phyloP scores from a whole-genome alignment of 2,113 vertebrate genomes.

The Cisticola juncidis region DNA sequence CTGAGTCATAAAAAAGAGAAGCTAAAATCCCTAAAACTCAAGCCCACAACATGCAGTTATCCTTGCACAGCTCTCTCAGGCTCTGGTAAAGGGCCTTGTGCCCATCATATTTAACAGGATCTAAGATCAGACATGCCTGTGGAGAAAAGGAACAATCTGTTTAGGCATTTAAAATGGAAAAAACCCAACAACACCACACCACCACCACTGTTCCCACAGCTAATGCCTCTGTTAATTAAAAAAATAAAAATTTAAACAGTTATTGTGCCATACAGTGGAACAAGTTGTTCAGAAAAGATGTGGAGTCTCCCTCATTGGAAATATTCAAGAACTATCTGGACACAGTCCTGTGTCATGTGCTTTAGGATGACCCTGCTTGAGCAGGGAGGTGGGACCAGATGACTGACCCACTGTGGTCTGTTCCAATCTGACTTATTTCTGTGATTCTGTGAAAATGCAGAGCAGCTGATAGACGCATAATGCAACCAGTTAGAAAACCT shows the following conservation, averaged over 20 bases:
- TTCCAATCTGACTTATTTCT: neutral
- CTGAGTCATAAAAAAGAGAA: neutral
- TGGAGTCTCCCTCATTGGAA: neutral
- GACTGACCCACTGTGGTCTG: neutral
- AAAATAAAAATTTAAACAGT: neutral
- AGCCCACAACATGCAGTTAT: neutral
- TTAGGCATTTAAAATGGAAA: neutral
- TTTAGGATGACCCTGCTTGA: neutral
- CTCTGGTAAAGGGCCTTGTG: neutral
- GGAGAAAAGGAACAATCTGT: neutral
- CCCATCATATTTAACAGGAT: neutral
- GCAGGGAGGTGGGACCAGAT: neutral
- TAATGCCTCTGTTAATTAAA: neutral
- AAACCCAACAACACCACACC: neutral
- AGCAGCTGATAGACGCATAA: neutral
- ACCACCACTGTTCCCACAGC: neutral
- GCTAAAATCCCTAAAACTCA: neutral
- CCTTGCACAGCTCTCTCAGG: neutral
- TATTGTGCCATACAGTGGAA: neutral
- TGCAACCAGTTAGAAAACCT: neutral
- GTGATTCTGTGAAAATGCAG: neutral
- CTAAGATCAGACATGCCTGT: neutral
- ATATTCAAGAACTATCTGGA: neutral
- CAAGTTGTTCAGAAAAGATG: neutral
- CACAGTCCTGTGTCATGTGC: neutral